These are phyloP conservation scores for Willowsia nigromaculata DNA, from an alignment of 2,888 invertebrate species.

Conservation along the genomic window DNA sequence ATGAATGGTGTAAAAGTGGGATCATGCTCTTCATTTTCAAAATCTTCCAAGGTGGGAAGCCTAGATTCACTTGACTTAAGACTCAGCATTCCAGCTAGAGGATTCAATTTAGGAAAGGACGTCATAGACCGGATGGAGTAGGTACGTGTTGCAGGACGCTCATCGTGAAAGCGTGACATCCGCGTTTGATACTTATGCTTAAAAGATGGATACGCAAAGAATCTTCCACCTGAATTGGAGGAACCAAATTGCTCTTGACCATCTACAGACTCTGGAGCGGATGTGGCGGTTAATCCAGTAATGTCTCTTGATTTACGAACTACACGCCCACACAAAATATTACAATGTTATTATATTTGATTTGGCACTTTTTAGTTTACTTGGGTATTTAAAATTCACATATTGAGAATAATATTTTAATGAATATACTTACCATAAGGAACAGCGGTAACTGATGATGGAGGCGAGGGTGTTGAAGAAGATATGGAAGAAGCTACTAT, in stretches of 20 bases:
- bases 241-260: constrained; percentile 43
- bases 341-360: neutral
- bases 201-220: constrained; percentile 49
- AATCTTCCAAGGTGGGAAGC: neutral
- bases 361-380: too few species aligned
- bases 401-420: neutral
- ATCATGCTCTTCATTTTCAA: constrained; percentile 39
- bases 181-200: constrained; percentile 58
- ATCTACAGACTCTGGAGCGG: constrained; percentile 47
- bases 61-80: constrained; percentile 22
- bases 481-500: neutral
- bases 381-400: neutral
- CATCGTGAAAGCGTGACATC: constrained; percentile 35
- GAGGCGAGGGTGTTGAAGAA: neutral
- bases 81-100: constrained; percentile 46
- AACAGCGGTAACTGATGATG: constrained; percentile 6
- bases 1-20: constrained; percentile 68
- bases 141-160: constrained; percentile 2
- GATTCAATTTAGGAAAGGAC: constrained; percentile 48
- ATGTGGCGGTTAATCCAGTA: constrained; percentile 26
- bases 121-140: constrained; percentile 50
- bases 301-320: constrained; percentile 59
- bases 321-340: neutral
- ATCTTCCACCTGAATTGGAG: neutral
- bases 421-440: constrained; percentile 47